phyloP scores from a whole-genome alignment of 2,888 invertebrate species.

The Mermis nigrescens region DNA sequence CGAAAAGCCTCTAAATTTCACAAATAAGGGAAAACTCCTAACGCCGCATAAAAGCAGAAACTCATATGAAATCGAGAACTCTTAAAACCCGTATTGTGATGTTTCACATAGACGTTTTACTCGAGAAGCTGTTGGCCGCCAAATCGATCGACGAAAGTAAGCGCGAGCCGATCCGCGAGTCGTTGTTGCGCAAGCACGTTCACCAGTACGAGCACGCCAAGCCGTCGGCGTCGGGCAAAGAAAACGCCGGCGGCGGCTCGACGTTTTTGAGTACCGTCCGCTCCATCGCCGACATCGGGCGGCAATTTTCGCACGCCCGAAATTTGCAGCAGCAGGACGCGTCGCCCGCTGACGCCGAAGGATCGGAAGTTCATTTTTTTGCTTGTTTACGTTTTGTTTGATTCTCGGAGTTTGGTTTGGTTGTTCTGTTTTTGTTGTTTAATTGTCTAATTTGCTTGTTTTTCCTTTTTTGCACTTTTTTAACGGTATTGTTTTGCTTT shows the following conservation, averaged over 20 bases:
- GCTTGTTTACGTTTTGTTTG: no score
- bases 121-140: constrained; percentile 39
- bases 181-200: constrained; percentile 64
- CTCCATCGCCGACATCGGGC: constrained; percentile 83
- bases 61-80: background rate
- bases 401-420: background rate
- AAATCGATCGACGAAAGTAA: constrained; percentile 51
- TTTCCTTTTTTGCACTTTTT: background rate
- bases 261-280: constrained; percentile 64
- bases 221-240: background rate
- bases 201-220: constrained; percentile 61
- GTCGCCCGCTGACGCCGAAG: background rate
- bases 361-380: background rate
- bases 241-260: background rate
- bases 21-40: no score
- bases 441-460: background rate
- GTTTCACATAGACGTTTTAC: constrained; percentile 22
- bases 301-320: constrained; percentile 79
- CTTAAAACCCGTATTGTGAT: background rate
- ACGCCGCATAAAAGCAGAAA: background rate
- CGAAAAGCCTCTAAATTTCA: background rate
- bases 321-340: constrained; percentile 38
- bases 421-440: background rate
- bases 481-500: background rate
- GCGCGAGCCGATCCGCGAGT: constrained; percentile 58